phyloP scores from a whole-genome alignment of 2,113 vertebrate genomes.

The Sialia sialis region DNA sequence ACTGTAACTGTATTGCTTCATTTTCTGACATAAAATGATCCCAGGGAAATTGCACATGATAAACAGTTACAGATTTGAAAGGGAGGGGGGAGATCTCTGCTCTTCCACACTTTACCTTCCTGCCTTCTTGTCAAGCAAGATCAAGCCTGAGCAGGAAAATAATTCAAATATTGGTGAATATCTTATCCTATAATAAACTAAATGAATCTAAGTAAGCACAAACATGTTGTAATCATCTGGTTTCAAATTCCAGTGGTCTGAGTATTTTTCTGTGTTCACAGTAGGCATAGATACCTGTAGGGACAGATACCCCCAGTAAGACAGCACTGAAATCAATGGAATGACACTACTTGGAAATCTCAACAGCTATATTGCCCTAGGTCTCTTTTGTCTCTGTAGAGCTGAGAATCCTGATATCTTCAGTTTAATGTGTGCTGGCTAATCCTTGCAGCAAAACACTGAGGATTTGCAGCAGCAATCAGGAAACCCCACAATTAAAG shows the following conservation, averaged over 20 bases:
- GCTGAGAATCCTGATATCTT: not conserved
- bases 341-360: not conserved
- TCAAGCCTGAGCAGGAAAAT: not conserved
- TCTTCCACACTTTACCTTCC: not conserved
- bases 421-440: not conserved
- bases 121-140: not conserved
- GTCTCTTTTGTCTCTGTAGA: not conserved
- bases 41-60: not conserved
- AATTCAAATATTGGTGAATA: not conserved
- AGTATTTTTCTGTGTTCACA: not conserved
- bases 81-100: not conserved
- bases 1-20: not conserved
- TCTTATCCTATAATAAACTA: not conserved
- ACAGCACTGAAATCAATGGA: not conserved
- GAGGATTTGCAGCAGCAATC: not conserved
- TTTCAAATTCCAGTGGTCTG: not conserved
- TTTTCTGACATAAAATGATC: conserved; percentile 14
- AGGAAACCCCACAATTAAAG: not conserved
- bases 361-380: not conserved
- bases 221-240: not conserved
- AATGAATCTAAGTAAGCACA: not conserved
- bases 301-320: not conserved
- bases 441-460: not conserved
- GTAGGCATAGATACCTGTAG: not conserved
- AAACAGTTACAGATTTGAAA: not conserved